A percentile compares a stretch with the other conserved stretches of the same genome.
Conservation (phyloP, 2,888 invertebrate species). For the Asteroscopus sphinx region DNA sequence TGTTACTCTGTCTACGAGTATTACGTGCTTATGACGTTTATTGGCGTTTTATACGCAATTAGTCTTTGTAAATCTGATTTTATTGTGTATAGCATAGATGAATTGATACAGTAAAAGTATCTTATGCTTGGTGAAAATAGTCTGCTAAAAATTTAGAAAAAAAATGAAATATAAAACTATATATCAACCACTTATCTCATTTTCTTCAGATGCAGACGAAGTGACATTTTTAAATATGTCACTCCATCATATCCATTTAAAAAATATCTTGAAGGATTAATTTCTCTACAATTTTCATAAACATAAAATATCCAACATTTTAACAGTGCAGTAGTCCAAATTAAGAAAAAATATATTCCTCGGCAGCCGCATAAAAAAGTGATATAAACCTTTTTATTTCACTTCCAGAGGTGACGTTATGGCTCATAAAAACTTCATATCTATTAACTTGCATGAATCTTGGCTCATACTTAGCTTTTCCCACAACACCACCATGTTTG, state of each 20-base stretch:
- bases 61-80: too few species aligned
- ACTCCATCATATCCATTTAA: too few species aligned
- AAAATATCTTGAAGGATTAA: too few species aligned
- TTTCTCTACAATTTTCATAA: neutral
- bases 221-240: too few species aligned
- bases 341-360: conserved; percentile 60
- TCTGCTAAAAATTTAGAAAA: too few species aligned
- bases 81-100: too few species aligned
- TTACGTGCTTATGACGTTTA: conserved; percentile 30
- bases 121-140: too few species aligned
- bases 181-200: too few species aligned
- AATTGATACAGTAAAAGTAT: too few species aligned
- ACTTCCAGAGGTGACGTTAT: conserved; percentile 76
- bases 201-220: too few species aligned
- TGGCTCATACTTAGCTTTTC: conserved; percentile 64
- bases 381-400: conserved; percentile 76
- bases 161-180: too few species aligned
- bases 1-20: conserved; percentile 42
- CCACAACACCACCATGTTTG: conserved; percentile 57
- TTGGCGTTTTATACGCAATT: conserved; percentile 14
- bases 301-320: neutral
- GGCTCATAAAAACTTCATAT: conserved; percentile 78
- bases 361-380: conserved; percentile 68
- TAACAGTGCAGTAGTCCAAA: conserved; percentile 32
- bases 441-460: conserved; percentile 78